Evolutionary conservation across 2,888 invertebrate genomes (phyloP).

Genomic region (Hyppa rectilinea): DNA sequence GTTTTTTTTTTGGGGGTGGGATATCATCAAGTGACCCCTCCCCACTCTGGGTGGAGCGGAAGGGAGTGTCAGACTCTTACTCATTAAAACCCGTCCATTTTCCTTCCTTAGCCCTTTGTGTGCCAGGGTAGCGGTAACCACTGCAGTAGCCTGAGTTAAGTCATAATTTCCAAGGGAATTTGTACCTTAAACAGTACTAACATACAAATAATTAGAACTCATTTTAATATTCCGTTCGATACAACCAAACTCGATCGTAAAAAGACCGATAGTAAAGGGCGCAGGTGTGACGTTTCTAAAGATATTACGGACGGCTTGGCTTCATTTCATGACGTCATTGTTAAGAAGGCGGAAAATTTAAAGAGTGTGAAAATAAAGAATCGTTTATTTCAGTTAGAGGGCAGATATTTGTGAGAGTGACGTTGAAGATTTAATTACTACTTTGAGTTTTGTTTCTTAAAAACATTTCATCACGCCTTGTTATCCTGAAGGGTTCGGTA

Average conservation of each 20-base stretch:
- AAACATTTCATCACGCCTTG: too few species aligned
- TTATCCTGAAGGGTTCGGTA: too few species aligned
- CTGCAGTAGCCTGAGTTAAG: not conserved
- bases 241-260: slow-evolving; percentile 29
- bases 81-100: too few species aligned
- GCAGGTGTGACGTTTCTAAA: slow-evolving; percentile 76
- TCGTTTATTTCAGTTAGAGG: slow-evolving; percentile 71
- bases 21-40: too few species aligned
- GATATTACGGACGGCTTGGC: slow-evolving; percentile 74
- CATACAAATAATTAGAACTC: not conserved
- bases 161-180: too few species aligned
- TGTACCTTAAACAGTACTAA: too few species aligned
- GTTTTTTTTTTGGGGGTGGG: too few species aligned
- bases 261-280: slow-evolving; percentile 61
- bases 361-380: slow-evolving; percentile 77
- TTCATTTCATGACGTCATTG: slow-evolving; percentile 83
- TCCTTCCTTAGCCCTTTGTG: too few species aligned
- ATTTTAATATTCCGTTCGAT: not conserved
- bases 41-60: too few species aligned
- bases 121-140: too few species aligned
- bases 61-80: too few species aligned
- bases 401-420: slow-evolving; percentile 7
- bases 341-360: slow-evolving; percentile 79
- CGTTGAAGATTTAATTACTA: slow-evolving; percentile 12
- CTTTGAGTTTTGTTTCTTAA: not conserved